Percentiles rank a stretch among this genome's conserved stretches.
Evolutionary conservation across 2,113 vertebrate species (phyloP).

Genomic region (Oncorhynchus mykiss): DNA sequence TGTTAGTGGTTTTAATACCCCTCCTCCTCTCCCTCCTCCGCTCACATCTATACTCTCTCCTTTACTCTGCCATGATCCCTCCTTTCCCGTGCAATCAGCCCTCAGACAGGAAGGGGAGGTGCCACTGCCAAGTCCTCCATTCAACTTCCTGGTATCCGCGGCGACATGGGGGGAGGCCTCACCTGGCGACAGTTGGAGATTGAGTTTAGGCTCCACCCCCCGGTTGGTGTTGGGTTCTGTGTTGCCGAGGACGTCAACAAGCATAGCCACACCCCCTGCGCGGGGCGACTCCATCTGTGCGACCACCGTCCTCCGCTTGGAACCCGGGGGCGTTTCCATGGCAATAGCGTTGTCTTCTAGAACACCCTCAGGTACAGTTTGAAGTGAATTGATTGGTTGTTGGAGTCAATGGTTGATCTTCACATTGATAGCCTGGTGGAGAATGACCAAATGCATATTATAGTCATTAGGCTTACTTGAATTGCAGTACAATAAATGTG

Average conservation of each 20-base stretch:
- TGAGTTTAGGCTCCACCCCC: constrained; percentile 50
- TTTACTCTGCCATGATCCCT: background rate
- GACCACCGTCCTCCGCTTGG: background rate
- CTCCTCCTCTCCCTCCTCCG: constrained; percentile 1
- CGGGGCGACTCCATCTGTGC: background rate
- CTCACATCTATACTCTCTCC: background rate
- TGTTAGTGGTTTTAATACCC: background rate
- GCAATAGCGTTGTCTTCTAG: background rate
- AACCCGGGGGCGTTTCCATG: constrained; percentile 40
- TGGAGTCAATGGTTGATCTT: background rate
- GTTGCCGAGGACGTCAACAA: background rate
- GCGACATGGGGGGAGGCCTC: constrained; percentile 11
- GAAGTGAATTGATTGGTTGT: background rate
- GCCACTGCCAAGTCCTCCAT: background rate
- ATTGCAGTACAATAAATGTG: too few species aligned
- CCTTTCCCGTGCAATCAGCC: constrained; percentile 16
- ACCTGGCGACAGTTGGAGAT: constrained; percentile 27
- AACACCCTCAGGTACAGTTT: background rate
- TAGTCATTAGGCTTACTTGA: too few species aligned
- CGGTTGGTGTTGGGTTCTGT: constrained; percentile 22
- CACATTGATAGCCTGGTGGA: too few species aligned
- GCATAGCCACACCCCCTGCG: background rate
- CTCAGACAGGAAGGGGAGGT: background rate
- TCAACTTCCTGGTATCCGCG: constrained; percentile 5
- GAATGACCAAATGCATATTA: too few species aligned